Percentiles rank a stretch among this genome's conserved stretches.
These are phyloP conservation scores for Champsocephalus esox DNA, from an alignment of 2,797 vertebrate species.

Conservation along the genomic window DNA sequence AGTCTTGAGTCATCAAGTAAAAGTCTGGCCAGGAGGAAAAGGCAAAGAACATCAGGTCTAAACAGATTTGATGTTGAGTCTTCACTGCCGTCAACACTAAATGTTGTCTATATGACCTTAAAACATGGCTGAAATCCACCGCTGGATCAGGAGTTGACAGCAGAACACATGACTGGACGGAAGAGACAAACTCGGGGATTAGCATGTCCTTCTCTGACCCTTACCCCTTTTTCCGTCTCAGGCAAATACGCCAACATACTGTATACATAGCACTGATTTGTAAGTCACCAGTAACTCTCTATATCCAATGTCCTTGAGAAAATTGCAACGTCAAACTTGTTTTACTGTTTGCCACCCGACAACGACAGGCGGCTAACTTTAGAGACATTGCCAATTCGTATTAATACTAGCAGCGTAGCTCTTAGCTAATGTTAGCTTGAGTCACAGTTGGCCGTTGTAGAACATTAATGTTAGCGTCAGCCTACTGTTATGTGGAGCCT, in stretches of 20 bases:
- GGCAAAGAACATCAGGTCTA: constrained; percentile 35
- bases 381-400: not conserved
- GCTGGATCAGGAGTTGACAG: constrained; percentile 34
- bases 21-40: constrained; percentile 19
- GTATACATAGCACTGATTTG: not conserved
- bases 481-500: not conserved
- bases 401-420: not conserved
- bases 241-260: not conserved
- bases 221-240: not conserved
- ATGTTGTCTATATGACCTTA: constrained; percentile 38
- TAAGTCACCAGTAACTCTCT: not conserved
- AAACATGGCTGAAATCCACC: constrained; percentile 45
- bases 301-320: not conserved
- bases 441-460: not conserved
- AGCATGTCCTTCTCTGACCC: constrained; percentile 19
- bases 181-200: constrained; percentile 17
- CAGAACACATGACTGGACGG: not conserved
- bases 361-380: not conserved
- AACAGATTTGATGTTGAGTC: constrained; percentile 44
- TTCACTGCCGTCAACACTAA: constrained; percentile 36
- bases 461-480: not conserved
- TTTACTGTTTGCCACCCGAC: not conserved
- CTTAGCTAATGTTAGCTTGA: not conserved
- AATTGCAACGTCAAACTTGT: not conserved
- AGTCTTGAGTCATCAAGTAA: constrained; percentile 32